Evolutionary conservation across 1,140 invertebrate genomes (phyloP), one percentile per base, ranked within the genome.

Genomic region (Orius insidiosus): DNA sequence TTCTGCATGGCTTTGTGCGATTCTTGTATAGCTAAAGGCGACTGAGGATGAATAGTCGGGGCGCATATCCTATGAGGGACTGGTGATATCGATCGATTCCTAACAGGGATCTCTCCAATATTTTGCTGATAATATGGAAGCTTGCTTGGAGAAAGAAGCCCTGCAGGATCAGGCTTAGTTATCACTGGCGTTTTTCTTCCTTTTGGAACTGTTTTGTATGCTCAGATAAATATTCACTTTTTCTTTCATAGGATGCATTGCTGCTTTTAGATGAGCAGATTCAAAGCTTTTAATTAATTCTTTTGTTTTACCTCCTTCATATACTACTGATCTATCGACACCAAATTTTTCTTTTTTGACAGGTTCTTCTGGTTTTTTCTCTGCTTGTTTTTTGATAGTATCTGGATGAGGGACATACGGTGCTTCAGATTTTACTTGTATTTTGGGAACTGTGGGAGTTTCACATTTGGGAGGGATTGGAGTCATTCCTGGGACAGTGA

Each of bases 121-220:
- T 73, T 66, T 61, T 68, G 67, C 57, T 75, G 72, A 59, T 75
- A 76, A 47, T 64, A 59, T 18, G 72, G 71, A 55, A 58, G 42
- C 11, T 72, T 13, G 16, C 30, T 34, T 2, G 19, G 18, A 11
- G 16, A n/a, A 30, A 18, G 16, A n/a, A 43, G 31, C n/a, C 41
- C 41, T 43, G 41, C 8, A 43, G 41, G 24, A 24, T 24, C 24
- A 24, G 24, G 24, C 24, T 24, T 24, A 24, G 24, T 24, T 24
- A 24, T 24, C 3, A 24, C 24, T 24, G 24, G 24, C 3, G 24
- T 24, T 7, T 24, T 24, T 24, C 24, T 24, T 24, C 24, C 24
- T 24, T 24, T 24, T 4, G 24, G 24, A 24, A 7, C 24, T 24
- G 24, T 4, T 24, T 24, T 24, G 24, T 24, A 24, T 24, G 24